Base-by-base conservation (phyloP, 1,140 invertebrate species). In the Solen grandis region DNA sequence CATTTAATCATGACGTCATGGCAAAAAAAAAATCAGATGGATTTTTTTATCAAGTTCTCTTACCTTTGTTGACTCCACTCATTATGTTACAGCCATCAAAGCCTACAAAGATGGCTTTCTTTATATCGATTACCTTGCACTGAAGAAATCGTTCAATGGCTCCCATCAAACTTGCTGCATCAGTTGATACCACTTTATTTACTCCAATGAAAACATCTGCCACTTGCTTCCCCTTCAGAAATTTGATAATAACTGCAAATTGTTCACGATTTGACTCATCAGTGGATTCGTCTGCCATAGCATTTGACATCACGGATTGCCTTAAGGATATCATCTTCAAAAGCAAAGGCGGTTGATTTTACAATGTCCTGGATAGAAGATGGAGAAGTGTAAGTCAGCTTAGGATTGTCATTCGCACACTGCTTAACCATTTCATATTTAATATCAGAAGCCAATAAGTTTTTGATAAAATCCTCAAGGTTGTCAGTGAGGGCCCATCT, bases 251-350 rank as follows among this genome's bases (percentile, higher is more conserved):
- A 5, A 73, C 35, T 36, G 70, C 70, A 36, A 73, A 59, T 60
- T 59, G 54, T 73, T 55, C 35, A 22, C 70, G 31, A 35, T 73
- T 73, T 38, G 54, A 2, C n/a, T 59, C 52, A 41, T 59, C 54
- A 14, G 70, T 73, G 57, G 70, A 73, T 59, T 73, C 70, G 35
- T 73, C 70, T 14, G 70, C 70, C 70, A 73, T 38, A 69, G 41
- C 66, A 72, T 72, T 54, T 36, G 50, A 52, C 46, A 68, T 68
- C 25, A 46, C 63, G n/a, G 38, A 68, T 68, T 41, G 36, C 5
- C n/a, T 46, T 68, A 41, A 68, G 63, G 63, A 13, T 50, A 46
- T 68, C 63, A 68, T 68, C 63, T 68, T 68, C 63, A 68, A 68
- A 68, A 38, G 29, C 63, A 68, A 68, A 68, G 4, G 63, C 36